These are phyloP conservation scores for Lasioglossum figueresi DNA, from an alignment of 2,888 invertebrate species.

Conservation along the genomic window DNA sequence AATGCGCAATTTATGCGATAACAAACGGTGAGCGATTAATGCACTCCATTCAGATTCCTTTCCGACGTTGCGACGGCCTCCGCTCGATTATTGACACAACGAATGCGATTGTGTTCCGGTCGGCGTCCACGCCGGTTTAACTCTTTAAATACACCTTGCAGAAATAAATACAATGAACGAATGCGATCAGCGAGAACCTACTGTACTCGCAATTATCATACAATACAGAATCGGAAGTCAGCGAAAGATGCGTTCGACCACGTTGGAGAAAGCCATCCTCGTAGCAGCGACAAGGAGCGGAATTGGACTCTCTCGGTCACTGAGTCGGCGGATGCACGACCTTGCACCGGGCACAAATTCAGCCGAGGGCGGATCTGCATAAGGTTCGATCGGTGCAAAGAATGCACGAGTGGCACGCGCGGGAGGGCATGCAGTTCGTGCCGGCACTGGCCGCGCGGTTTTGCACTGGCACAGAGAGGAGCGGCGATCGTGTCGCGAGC, in stretches of 20 bases:
- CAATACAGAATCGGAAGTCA: too few relatives aligned
- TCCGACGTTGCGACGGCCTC: conserved; percentile 51
- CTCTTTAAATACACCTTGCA: neutral
- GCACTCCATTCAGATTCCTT: conserved; percentile 67
- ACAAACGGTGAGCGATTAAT: conserved; percentile 69
- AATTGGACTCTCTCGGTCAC: conserved; percentile 33
- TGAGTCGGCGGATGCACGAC: conserved; percentile 47
- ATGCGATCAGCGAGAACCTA: too few relatives aligned
- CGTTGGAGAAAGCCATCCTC: neutral
- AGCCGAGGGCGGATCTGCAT: conserved; percentile 51
- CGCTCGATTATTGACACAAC: conserved; percentile 49
- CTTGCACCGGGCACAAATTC: conserved; percentile 57
- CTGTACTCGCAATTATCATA: neutral
- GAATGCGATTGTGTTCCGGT: conserved; percentile 44
- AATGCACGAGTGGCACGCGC: conserved; percentile 60
- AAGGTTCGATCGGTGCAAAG: conserved; percentile 57
- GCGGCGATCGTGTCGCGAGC: conserved; percentile 48
- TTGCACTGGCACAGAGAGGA: conserved; percentile 42
- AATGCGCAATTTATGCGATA: conserved; percentile 72
- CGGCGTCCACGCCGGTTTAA: conserved; percentile 25
- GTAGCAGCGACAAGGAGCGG: neutral
- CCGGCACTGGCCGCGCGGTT: conserved; percentile 40
- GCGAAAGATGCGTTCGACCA: neutral
- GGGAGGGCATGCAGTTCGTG: conserved; percentile 53
- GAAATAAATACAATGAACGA: neutral